Base-by-base conservation (phyloP, 2,888 invertebrate species). In the Alitta virens region DNA sequence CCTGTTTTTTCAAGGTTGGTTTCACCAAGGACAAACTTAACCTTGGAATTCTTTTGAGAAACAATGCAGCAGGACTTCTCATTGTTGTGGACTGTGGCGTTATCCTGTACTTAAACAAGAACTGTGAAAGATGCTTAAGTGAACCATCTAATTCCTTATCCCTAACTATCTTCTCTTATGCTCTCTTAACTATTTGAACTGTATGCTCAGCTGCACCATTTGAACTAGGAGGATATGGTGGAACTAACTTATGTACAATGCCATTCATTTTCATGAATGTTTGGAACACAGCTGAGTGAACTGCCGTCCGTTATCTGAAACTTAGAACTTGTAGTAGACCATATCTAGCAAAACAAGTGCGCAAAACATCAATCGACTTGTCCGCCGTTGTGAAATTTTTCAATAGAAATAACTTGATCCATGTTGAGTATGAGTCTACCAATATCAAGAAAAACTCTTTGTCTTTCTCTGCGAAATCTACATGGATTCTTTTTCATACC, bases 221-320 rank as follows among this genome's bases (percentile, higher is more conserved):
- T 9, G 56, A 56, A 12, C 24, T n/a, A 12, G 56, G 56, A 18
- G 42, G 46, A 43, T 56, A 56, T 43, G 56, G 56, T 24, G 60
- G 60, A 18, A 55, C 42, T 40, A 49, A 25, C 14, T 23, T 38
- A 14, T 61, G 49, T 25, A 42, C 16, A 14, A 61, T 33, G 25
- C 61, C 61, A 56, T 61, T 42, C 14, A 9, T 55, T 18, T 43
- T 25, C 27, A 61, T 12, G 55, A 54, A 61, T 2, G 27, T 12
- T 3, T 42, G 16, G n/a, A 61, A 61, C 21, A 43, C 43, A 9
- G 24, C 55, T 5, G 55, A 23, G 21, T 56, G 25, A 61, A 56
- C 53, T 42, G 49, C 14, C 55, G 61, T 26, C 61, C 61, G 55
- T 61, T 61, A 26, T 61, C 61, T 18, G 46, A 46, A 7, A 61